Conservation (phyloP, 2,888 invertebrate species). For the Coleophora deauratella region DNA sequence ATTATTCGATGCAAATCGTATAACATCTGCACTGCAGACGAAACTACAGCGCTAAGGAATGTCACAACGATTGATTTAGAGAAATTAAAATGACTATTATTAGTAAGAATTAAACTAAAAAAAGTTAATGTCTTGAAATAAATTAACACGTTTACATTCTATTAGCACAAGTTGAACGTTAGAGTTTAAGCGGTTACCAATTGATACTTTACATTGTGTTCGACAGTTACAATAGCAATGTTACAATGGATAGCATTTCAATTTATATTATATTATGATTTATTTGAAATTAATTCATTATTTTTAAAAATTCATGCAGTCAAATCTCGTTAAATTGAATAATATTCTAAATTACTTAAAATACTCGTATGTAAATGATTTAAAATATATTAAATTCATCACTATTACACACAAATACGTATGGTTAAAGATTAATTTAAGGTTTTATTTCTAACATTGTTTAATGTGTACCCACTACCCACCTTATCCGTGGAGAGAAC, state of each 20-base stretch:
- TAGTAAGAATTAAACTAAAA: slow-evolving; percentile 18
- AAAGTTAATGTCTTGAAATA: slow-evolving; percentile 41
- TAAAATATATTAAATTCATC: too few relatives aligned
- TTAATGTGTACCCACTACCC: neutral
- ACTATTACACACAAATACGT: too few relatives aligned
- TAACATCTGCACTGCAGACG: slow-evolving; percentile 3
- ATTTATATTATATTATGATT: too few relatives aligned
- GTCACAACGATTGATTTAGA: slow-evolving; percentile 56
- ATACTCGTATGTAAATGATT: neutral
- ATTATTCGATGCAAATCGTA: slow-evolving; percentile 2
- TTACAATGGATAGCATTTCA: too few relatives aligned
- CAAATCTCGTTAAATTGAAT: slow-evolving; percentile 78
- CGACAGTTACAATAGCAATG: slow-evolving; percentile 16
- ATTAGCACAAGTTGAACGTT: slow-evolving; percentile 55
- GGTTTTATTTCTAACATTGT: neutral
- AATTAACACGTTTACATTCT: slow-evolving; percentile 54
- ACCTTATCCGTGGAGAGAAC: neutral
- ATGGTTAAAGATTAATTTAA: neutral
- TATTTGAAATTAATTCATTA: neutral
- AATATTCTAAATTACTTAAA: slow-evolving; percentile 1
- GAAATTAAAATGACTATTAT: slow-evolving; percentile 23
- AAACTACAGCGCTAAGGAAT: slow-evolving; percentile 24
- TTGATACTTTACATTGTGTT: slow-evolving; percentile 22
- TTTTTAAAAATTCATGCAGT: slow-evolving; percentile 64
- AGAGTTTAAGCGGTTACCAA: slow-evolving; percentile 40